These are phyloP conservation scores for Trichonephila clavata DNA, from an alignment of 1,140 invertebrate species.

Conservation along the genomic window DNA sequence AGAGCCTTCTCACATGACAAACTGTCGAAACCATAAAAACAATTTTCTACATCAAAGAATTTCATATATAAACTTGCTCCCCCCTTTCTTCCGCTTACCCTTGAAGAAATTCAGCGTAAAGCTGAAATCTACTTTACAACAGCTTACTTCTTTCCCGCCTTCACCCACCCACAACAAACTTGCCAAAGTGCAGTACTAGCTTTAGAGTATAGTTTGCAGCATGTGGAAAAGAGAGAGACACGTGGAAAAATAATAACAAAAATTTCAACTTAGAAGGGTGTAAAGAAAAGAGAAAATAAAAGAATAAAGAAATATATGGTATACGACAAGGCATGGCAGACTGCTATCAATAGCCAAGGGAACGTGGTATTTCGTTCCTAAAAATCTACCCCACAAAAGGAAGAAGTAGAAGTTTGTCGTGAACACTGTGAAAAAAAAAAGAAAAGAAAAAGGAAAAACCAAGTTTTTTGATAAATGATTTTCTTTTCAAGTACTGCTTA, in stretches of 20 bases:
- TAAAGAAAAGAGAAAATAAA: neutral
- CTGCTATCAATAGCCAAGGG: neutral
- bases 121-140: conserved; percentile 52
- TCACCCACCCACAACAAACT: neutral
- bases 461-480: conserved; percentile 44
- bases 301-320: neutral
- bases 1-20: conserved; percentile 43
- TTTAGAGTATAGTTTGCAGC: neutral
- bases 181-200: neutral
- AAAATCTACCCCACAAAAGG: conserved; percentile 24
- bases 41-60: conserved; percentile 59
- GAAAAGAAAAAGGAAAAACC: neutral
- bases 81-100: neutral
- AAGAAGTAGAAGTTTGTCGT: conserved; percentile 25
- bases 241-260: conserved; percentile 1
- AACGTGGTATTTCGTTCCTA: neutral
- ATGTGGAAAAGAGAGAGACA: neutral
- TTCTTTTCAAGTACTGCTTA: conserved; percentile 54
- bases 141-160: neutral
- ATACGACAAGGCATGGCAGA: neutral
- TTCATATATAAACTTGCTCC: neutral
- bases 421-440: neutral
- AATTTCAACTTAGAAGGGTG: neutral
- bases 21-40: conserved; percentile 64
- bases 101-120: conserved; percentile 53